Conservation (phyloP, 2,113 vertebrate genomes). For the Agapornis roseicollis region DNA sequence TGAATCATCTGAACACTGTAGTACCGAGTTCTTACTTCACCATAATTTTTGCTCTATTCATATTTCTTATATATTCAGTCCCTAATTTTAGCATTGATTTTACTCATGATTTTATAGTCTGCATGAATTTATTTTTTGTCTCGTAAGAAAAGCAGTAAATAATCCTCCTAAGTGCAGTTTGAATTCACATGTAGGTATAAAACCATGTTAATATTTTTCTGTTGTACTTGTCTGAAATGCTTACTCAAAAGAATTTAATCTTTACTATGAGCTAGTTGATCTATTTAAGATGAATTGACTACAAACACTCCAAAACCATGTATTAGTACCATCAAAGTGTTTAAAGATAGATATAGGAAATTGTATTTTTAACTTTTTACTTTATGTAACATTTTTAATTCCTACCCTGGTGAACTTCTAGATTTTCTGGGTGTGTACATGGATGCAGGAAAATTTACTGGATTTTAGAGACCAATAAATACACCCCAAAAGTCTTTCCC, state of each 20-base stretch:
- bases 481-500: not conserved
- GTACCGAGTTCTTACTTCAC: not conserved
- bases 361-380: not conserved
- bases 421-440: not conserved
- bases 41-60: not conserved
- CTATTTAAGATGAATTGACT: not conserved
- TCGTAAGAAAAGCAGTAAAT: not conserved
- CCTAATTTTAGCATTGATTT: not conserved
- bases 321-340: not conserved
- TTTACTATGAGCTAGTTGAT: not conserved
- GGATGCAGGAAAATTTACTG: not conserved
- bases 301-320: not conserved
- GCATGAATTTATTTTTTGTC: not conserved
- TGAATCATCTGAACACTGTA: not conserved
- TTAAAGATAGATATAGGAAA: not conserved
- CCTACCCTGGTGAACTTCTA: not conserved
- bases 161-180: not conserved
- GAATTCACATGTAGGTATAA: not conserved
- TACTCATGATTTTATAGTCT: not conserved
- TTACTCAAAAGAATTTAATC: not conserved
- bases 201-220: not conserved
- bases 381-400: not conserved
- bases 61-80: not conserved
- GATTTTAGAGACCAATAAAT: not conserved
- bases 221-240: not conserved